Percentiles rank a stretch among this genome's conserved stretches.
Evolutionary conservation across 2,113 vertebrate species (phyloP).

Genomic region (Microcebus tavaratra): DNA sequence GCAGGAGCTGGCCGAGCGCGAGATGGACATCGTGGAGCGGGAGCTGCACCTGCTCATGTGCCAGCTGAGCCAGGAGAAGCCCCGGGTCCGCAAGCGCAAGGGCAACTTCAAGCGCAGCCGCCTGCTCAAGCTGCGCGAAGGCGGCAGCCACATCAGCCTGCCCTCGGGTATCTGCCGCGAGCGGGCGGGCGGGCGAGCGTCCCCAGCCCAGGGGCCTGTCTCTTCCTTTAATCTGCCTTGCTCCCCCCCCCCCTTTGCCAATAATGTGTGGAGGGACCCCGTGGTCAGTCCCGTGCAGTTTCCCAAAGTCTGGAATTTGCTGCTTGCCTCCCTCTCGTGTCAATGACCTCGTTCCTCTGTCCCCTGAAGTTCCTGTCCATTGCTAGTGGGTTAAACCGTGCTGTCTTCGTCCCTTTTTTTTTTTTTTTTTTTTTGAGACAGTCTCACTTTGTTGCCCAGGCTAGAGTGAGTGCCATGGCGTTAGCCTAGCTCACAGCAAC

Average conservation of each 20-base stretch:
- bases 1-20: slow-evolving; percentile 93
- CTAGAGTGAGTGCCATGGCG: too few species aligned
- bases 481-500: too few species aligned
- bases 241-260: background rate
- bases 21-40: slow-evolving; percentile 94
- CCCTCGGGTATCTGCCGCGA: slow-evolving; percentile 88
- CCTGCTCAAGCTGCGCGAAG: slow-evolving; percentile 89
- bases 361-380: background rate
- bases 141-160: slow-evolving; percentile 93
- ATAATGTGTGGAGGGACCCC: background rate
- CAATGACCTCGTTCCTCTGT: background rate
- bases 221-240: background rate
- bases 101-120: slow-evolving; percentile 93
- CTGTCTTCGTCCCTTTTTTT: background rate
- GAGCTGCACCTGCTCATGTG: slow-evolving; percentile 95
- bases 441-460: too few species aligned
- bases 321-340: background rate
- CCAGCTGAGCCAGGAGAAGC: slow-evolving; percentile 95
- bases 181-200: rapidly evolving
- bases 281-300: background rate
- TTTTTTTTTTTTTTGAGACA: background rate
- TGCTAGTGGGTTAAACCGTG: background rate
- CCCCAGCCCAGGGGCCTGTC: too few species aligned
- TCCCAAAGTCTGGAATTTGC: background rate
- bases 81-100: slow-evolving; percentile 91